phyloP scores from a whole-genome alignment of 2,113 vertebrate species.

The Monarcha castaneiventris region DNA sequence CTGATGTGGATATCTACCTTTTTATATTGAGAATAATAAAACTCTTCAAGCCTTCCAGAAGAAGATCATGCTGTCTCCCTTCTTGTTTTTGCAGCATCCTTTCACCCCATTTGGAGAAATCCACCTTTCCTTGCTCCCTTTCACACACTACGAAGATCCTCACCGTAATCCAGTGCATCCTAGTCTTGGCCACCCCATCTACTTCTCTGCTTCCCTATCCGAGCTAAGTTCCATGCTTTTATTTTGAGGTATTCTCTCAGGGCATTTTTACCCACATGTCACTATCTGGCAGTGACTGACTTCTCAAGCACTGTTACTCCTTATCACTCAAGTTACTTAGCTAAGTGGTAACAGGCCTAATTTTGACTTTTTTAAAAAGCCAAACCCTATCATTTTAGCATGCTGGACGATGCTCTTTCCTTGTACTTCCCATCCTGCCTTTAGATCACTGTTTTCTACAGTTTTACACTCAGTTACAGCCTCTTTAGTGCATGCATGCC shows the following conservation, averaged over 20 bases:
- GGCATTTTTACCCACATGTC: neutral
- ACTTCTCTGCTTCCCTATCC: neutral
- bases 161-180: neutral
- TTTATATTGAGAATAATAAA: neutral
- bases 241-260: neutral
- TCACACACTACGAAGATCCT: neutral
- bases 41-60: neutral
- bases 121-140: neutral
- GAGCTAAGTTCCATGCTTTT: neutral
- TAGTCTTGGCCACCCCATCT: neutral
- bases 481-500: rapidly evolving
- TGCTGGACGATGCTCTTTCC: rapidly evolving
- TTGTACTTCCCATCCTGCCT: neutral
- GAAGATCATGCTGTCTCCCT: neutral
- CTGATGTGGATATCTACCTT: neutral
- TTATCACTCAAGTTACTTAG: neutral
- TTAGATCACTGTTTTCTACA: neutral
- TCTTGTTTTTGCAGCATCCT: neutral
- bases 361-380: neutral
- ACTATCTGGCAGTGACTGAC: neutral
- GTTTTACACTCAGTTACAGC: neutral
- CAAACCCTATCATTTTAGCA: neutral
- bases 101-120: neutral
- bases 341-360: neutral
- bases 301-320: neutral